phyloP scores from a whole-genome alignment of 1,140 invertebrate genomes.

The Achroia grisella region DNA sequence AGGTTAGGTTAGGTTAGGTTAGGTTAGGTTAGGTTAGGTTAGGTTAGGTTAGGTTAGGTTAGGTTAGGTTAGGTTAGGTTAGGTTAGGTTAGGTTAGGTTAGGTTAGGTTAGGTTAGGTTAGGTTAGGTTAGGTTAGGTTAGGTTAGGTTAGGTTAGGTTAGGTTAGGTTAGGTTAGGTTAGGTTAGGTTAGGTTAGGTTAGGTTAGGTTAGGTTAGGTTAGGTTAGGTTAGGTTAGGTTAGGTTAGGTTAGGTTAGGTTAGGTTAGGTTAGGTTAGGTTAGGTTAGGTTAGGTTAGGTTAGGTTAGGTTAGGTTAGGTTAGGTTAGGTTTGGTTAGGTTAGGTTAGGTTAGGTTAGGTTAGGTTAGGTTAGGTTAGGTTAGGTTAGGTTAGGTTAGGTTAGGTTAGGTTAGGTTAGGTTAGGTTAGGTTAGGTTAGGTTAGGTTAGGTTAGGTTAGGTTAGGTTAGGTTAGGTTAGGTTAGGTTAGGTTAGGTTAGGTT shows the following conservation, averaged over 20 bases:
- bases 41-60: constrained; percentile 20
- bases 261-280: constrained; percentile 1
- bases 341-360: too few relatives aligned
- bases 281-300: neutral
- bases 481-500: constrained; percentile 2
- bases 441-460: too few relatives aligned
- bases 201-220: constrained; percentile 1
- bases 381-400: constrained; percentile 36
- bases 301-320: constrained; percentile 2
- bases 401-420: constrained; percentile 26
- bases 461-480: neutral
- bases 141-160: constrained; percentile 8
- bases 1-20: constrained; percentile 11
- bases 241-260: neutral
- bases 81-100: constrained; percentile 6
- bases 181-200: too few relatives aligned
- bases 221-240: neutral
- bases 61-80: constrained; percentile 18
- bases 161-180: constrained; percentile 17
- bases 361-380: constrained; percentile 38
- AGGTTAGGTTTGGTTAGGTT: constrained; percentile 6
- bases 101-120: constrained; percentile 8
- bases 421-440: too few relatives aligned
- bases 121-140: constrained; percentile 14
- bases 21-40: too few relatives aligned